Evolutionary conservation across 2,888 invertebrate genomes (phyloP).

Genomic region (Operophtera brumata): DNA sequence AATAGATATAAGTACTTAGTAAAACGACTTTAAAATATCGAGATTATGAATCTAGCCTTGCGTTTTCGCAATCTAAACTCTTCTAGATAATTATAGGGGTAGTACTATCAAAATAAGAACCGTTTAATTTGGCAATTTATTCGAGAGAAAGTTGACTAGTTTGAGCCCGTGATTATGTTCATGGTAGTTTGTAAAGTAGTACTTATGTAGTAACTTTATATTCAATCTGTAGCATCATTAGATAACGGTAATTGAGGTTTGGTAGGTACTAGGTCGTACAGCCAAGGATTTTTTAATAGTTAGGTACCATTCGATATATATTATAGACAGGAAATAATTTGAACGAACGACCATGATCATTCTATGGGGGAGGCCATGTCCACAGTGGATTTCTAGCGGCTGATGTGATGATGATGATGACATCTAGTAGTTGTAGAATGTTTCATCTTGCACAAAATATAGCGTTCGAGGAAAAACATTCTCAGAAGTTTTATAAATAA

Average conservation of each 20-base stretch:
- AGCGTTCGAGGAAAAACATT: too few relatives aligned
- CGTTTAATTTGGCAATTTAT: constrained; percentile 4
- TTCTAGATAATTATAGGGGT: constrained; percentile 13
- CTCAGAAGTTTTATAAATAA: too few relatives aligned
- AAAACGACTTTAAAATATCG: constrained; percentile 4
- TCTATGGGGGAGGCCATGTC: too few relatives aligned
- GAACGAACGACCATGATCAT: too few relatives aligned
- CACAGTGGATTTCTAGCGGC: too few relatives aligned
- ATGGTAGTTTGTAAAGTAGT: not conserved
- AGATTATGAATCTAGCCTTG: constrained; percentile 18
- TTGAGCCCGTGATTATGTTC: constrained; percentile 1
- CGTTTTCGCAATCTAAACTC: constrained; percentile 7
- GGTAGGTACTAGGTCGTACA: not conserved
- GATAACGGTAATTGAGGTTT: not conserved
- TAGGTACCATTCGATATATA: not conserved
- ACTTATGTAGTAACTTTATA: not conserved
- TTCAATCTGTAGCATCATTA: too few relatives aligned
- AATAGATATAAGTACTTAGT: not conserved
- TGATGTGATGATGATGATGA: too few relatives aligned
- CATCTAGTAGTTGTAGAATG: too few relatives aligned
- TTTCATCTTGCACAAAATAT: too few relatives aligned
- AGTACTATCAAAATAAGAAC: constrained; percentile 1
- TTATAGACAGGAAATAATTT: too few relatives aligned
- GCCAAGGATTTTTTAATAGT: not conserved
- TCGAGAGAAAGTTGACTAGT: constrained; percentile 9